phyloP scores from a whole-genome alignment of 1,140 invertebrate genomes.

The Mycetomoellerius zeteki region DNA sequence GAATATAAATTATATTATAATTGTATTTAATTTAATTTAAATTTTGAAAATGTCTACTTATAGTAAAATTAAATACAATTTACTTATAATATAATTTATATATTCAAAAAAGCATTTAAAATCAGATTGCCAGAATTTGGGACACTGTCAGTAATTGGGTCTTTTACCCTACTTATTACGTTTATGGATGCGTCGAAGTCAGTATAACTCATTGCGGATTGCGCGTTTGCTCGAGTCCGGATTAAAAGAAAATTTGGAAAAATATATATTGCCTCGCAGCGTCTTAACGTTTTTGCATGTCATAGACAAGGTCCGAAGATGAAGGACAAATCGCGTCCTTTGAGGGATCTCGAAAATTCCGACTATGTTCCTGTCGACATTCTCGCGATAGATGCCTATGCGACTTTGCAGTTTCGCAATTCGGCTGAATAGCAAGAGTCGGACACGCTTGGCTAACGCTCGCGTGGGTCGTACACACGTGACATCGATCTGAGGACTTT shows the following conservation, averaged over 20 bases:
- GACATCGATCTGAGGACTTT: slow-evolving; percentile 76
- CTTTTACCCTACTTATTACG: no score
- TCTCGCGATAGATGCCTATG: not conserved
- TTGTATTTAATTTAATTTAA: no score
- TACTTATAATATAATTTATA: no score
- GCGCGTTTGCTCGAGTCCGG: not conserved
- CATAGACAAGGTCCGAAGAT: not conserved
- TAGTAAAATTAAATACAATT: no score
- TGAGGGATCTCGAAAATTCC: not conserved
- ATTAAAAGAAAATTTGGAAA: slow-evolving; percentile 10
- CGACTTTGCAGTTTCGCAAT: slow-evolving; percentile 15
- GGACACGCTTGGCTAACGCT: slow-evolving; percentile 3
- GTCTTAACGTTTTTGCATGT: not conserved
- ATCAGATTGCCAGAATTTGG: no score
- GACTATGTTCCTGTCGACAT: not conserved
- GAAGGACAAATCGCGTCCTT: not conserved
- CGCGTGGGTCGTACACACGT: slow-evolving; percentile 53
- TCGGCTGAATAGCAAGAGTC: slow-evolving; percentile 2
- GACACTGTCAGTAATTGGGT: no score
- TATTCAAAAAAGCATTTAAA: no score
- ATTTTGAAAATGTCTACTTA: no score
- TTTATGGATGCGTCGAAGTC: not conserved
- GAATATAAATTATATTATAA: no score
- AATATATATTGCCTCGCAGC: slow-evolving; percentile 10
- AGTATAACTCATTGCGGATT: not conserved